Percentiles rank a stretch among this genome's conserved stretches.
Conservation (phyloP, 2,888 invertebrate species). For the Psylliodes chrysocephalus region DNA sequence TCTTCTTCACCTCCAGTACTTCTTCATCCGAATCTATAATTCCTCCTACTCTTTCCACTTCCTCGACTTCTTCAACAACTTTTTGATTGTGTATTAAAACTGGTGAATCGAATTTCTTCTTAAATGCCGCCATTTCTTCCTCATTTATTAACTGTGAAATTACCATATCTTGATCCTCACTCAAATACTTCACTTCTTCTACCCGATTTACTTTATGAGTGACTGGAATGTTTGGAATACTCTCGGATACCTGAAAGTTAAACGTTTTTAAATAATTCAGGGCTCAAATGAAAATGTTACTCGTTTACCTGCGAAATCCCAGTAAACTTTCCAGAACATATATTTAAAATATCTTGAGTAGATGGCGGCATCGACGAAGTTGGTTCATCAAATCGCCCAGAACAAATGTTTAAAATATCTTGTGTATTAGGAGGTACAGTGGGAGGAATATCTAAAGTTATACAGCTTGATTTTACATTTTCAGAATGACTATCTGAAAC, state of each 20-base stretch:
- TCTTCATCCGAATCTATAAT: constrained; percentile 55
- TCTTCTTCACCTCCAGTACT: constrained; percentile 43
- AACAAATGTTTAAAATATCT: constrained; percentile 22
- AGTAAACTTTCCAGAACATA: constrained; percentile 60
- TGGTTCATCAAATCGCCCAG: constrained; percentile 12
- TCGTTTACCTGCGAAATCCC: constrained; percentile 39
- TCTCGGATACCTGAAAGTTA: constrained; percentile 15
- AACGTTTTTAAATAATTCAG: background rate
- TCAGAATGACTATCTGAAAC: background rate
- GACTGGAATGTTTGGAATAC: background rate
- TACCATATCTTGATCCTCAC: constrained; percentile 56
- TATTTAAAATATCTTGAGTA: constrained; percentile 58
- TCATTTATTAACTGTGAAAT: constrained; percentile 58
- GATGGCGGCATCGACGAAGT: constrained; percentile 30
- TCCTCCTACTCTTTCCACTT: constrained; percentile 50
- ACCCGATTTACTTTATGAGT: constrained; percentile 17
- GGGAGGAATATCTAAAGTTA: background rate
- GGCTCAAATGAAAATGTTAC: background rate
- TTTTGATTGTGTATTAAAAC: constrained; percentile 36
- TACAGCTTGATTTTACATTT: background rate
- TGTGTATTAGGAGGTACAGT: constrained; percentile 12
- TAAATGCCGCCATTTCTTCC: constrained; percentile 58
- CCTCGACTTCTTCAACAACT: constrained; percentile 41
- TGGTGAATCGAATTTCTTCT: constrained; percentile 56
- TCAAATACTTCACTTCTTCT: constrained; percentile 40